Evolutionary conservation across 2,888 invertebrate species (phyloP).

Genomic region (Phengaris alcon): DNA sequence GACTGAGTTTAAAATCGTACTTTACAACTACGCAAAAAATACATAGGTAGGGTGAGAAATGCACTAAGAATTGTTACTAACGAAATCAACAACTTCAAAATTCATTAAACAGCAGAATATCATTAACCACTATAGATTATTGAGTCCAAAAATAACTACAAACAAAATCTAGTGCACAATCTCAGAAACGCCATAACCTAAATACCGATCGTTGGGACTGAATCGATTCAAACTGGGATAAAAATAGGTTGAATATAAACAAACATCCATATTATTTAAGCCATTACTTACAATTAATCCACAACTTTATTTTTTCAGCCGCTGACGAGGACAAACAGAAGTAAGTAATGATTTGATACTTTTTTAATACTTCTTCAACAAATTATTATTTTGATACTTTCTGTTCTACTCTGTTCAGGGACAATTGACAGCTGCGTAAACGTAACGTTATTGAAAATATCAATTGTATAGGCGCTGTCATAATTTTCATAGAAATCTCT

Average conservation of each 20-base stretch:
- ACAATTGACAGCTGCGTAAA: too few relatives aligned
- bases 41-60: too few relatives aligned
- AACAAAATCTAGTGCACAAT: not conserved
- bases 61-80: too few relatives aligned
- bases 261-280: constrained; percentile 10
- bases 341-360: constrained; percentile 80
- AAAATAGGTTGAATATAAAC: constrained; percentile 1
- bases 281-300: constrained; percentile 35
- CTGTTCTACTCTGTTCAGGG: too few relatives aligned
- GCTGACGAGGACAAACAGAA: constrained; percentile 97
- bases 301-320: constrained; percentile 82
- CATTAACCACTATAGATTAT: not conserved
- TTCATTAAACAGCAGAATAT: not conserved
- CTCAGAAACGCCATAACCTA: constrained; percentile 33
- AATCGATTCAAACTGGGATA: not conserved
- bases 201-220: constrained; percentile 15
- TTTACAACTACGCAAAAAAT: too few relatives aligned
- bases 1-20: too few relatives aligned
- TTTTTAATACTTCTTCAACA: not conserved
- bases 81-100: not conserved
- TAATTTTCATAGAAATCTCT: too few relatives aligned
- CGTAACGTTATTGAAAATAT: too few relatives aligned
- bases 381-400: too few relatives aligned
- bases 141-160: not conserved
- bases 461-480: too few relatives aligned